Conservation (phyloP, 2,113 vertebrate genomes). For the Cynopterus brachyotis region DNA sequence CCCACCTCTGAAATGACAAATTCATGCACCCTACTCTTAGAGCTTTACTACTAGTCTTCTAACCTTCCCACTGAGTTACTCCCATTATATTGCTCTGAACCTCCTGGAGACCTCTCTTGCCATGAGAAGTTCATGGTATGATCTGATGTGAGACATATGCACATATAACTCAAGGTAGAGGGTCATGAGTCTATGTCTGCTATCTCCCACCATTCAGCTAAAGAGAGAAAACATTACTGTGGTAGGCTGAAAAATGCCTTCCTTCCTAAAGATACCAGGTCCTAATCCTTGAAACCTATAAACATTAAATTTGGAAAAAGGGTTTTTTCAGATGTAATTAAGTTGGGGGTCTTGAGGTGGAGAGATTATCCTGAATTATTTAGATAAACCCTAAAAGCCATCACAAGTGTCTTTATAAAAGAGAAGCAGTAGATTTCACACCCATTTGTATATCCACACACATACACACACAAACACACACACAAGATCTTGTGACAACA, state of each 20-base stretch:
- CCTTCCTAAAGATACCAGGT: background rate
- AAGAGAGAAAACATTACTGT: background rate
- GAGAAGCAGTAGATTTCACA: background rate
- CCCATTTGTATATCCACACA: background rate
- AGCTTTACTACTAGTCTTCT: background rate
- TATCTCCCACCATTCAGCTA: background rate
- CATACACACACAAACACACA: background rate
- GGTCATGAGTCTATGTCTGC: background rate
- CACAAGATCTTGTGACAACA: background rate
- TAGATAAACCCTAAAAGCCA: background rate
- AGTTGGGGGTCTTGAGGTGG: background rate
- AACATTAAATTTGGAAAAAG: slow-evolving; percentile 2
- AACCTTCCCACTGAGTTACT: background rate
- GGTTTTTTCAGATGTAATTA: background rate
- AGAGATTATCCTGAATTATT: background rate
- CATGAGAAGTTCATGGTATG: background rate
- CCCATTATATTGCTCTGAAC: background rate
- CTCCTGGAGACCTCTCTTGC: background rate
- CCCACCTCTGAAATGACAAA: background rate
- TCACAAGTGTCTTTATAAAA: background rate
- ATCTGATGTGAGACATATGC: background rate
- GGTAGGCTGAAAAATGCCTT: background rate
- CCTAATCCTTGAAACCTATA: background rate
- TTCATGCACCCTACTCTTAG: background rate
- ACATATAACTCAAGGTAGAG: background rate